Percentiles rank a stretch among this genome's conserved stretches.
These are phyloP conservation scores for Abrostola tripartita DNA, from an alignment of 2,888 invertebrate species.

Conservation along the genomic window DNA sequence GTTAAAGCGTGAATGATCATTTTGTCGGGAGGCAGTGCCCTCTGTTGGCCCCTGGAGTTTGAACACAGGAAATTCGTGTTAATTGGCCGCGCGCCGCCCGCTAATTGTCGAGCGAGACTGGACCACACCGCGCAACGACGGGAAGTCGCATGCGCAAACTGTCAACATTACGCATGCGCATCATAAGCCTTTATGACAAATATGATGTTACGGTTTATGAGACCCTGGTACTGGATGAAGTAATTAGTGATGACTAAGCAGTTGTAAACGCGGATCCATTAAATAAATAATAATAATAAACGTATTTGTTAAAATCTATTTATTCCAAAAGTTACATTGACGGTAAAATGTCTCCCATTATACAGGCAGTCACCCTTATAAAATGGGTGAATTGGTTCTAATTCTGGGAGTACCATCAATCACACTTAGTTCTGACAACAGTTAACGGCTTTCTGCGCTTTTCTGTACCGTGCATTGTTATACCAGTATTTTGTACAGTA, in stretches of 20 bases:
- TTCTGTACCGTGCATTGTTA: slow-evolving; percentile 39
- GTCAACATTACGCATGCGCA: slow-evolving; percentile 57
- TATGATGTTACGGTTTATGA: slow-evolving; percentile 19
- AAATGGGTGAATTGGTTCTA: slow-evolving; percentile 77
- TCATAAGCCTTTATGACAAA: slow-evolving; percentile 43
- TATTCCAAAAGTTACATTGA: slow-evolving; percentile 27
- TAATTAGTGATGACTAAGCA: slow-evolving; percentile 38
- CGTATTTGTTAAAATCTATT: not conserved
- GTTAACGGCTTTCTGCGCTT: slow-evolving; percentile 66
- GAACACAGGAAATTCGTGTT: slow-evolving; percentile 86
- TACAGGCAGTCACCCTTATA: slow-evolving; percentile 67
- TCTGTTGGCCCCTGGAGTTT: slow-evolving; percentile 69
- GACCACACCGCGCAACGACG: slow-evolving; percentile 72
- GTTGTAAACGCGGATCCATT: slow-evolving; percentile 9
- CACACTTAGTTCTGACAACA: slow-evolving; percentile 78
- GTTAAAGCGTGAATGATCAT: slow-evolving; percentile 60
- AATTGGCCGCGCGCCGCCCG: slow-evolving; percentile 78
- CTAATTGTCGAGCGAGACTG: slow-evolving; percentile 81
- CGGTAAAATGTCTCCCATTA: slow-evolving; percentile 54
- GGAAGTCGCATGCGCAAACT: slow-evolving; percentile 72
- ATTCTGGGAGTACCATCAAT: slow-evolving; percentile 80
- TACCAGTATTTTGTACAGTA: not conserved
- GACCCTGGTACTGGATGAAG: slow-evolving; percentile 29
- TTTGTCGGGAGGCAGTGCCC: slow-evolving; percentile 72
- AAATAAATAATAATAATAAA: slow-evolving; percentile 8